Conservation (phyloP, 64 coral and sea anemone genomes). For the Stylophora pistillata region DNA sequence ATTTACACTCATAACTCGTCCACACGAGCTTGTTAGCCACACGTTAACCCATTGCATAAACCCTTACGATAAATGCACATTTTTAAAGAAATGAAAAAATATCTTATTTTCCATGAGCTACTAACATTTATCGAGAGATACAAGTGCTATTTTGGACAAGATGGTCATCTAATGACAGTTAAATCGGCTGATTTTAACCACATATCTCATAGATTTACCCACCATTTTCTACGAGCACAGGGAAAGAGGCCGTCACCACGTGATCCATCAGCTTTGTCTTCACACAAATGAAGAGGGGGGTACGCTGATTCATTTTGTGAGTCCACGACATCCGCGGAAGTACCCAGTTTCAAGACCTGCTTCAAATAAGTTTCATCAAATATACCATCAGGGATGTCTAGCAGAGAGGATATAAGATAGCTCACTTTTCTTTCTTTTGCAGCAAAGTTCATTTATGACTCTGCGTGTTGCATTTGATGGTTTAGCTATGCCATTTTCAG, state of each 20-base stretch:
- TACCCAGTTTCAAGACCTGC: neutral
- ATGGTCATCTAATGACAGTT: neutral
- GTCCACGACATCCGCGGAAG: neutral
- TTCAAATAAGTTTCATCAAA: neutral
- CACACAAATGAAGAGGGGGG: neutral
- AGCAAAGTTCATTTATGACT: no score
- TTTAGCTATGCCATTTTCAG: no score
- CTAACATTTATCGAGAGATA: no score
- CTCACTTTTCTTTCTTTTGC: neutral
- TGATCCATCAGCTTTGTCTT: neutral
- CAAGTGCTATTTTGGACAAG: neutral
- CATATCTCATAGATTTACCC: neutral
- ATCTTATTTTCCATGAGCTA: no score
- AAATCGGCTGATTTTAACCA: neutral
- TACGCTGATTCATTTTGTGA: neutral
- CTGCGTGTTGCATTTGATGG: no score
- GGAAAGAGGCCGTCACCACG: neutral
- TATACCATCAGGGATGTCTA: neutral
- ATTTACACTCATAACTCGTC: no score
- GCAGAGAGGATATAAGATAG: no score
- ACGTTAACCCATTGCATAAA: no score
- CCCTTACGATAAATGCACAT: no score
- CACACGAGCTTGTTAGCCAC: no score
- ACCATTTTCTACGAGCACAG: conserved; percentile 47
- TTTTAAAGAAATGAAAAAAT: no score